Percentiles rank a stretch among this genome's conserved stretches.
phyloP scores from a whole-genome alignment of 2,113 vertebrate genomes.

The Oceanodroma tethys region DNA sequence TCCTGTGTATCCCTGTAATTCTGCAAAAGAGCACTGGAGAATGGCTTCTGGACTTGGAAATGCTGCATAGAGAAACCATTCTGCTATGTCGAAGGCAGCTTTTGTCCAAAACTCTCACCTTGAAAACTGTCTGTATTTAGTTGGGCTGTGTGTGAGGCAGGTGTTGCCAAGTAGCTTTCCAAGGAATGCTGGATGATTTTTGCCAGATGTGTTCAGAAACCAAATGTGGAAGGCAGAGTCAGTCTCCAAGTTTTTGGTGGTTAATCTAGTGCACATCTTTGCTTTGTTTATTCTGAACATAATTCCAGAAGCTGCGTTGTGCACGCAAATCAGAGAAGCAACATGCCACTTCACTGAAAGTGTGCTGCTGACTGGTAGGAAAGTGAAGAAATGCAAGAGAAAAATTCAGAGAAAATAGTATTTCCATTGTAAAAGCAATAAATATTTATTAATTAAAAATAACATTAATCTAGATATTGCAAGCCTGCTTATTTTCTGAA shows the following conservation, averaged over 20 bases:
- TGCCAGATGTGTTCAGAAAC: slow-evolving; percentile 8
- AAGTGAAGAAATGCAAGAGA: not conserved
- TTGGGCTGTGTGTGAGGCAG: not conserved
- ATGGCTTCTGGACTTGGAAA: not conserved
- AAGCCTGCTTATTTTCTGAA: not conserved
- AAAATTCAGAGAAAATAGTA: not conserved
- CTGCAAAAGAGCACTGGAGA: not conserved
- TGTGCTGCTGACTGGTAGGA: not conserved
- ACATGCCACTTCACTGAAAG: not conserved
- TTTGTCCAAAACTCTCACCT: slow-evolving; percentile 5
- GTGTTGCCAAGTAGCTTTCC: not conserved
- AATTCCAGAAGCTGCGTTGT: not conserved
- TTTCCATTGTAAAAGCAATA: not conserved
- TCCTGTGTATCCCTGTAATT: not conserved
- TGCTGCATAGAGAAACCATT: not conserved
- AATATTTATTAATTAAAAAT: not conserved
- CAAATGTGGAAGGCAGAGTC: not conserved
- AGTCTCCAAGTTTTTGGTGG: not conserved
- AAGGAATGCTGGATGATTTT: slow-evolving; percentile 10
- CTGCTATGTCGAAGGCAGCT: not conserved
- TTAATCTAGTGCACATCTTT: not conserved
- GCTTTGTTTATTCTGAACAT: not conserved
- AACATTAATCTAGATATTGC: not conserved
- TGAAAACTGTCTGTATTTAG: not conserved
- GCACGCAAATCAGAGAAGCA: not conserved